Conservation (phyloP, 2,888 invertebrate genomes). For the Cephalotes varians region DNA sequence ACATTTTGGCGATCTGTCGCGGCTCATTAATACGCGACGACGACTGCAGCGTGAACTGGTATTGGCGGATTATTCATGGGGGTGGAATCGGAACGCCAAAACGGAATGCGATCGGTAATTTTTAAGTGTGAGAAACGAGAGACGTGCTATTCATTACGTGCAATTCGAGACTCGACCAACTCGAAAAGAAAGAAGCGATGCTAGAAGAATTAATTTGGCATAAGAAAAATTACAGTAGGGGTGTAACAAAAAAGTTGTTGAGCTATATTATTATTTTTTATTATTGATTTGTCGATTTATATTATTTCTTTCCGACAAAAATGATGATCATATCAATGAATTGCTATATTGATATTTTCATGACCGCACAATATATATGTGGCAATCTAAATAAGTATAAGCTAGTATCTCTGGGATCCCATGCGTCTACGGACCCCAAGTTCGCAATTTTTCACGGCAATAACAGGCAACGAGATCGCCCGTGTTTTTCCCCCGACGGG, state of each 20-base stretch:
- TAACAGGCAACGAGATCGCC: conserved; percentile 37
- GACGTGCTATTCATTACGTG: neutral
- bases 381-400: neutral
- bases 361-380: neutral
- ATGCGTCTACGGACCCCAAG: neutral
- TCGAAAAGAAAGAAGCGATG: neutral
- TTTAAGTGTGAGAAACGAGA: neutral
- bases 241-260: neutral
- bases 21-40: conserved; percentile 24
- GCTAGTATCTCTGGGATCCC: too few relatives aligned
- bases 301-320: too few relatives aligned
- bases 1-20: conserved; percentile 35
- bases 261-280: too few relatives aligned
- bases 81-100: neutral
- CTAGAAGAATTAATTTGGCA: neutral
- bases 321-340: neutral
- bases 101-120: neutral
- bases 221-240: neutral
- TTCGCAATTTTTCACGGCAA: conserved; percentile 50
- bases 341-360: neutral
- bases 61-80: conserved; percentile 4
- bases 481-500: conserved; percentile 25
- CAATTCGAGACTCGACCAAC: neutral
- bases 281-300: neutral
- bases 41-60: neutral